These are phyloP conservation scores for Otolemur garnettii DNA, from an alignment of 2,113 vertebrate genomes.

Conservation along the genomic window DNA sequence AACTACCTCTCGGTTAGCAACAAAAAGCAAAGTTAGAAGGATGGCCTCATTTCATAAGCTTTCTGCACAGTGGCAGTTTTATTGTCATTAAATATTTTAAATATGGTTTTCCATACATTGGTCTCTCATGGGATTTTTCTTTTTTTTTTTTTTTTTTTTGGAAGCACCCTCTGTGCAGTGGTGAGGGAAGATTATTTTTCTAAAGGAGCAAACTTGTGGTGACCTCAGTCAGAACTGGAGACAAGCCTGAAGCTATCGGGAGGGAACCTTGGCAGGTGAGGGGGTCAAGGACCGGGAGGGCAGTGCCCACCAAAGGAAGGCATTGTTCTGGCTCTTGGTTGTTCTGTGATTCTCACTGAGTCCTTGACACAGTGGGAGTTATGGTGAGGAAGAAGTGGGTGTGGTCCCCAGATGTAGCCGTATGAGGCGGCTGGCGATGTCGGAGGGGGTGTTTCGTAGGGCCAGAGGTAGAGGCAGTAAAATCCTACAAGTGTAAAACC, in stretches of 20 bases:
- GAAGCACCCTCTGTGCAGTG: neutral
- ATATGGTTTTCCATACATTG: neutral
- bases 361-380: neutral
- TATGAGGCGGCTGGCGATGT: too few species aligned
- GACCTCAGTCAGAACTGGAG: neutral
- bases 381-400: neutral
- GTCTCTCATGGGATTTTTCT: neutral
- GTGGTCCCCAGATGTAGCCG: neutral
- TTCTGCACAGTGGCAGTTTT: neutral
- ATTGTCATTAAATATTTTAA: conserved; percentile 23
- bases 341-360: neutral
- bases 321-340: neutral
- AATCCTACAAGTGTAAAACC: neutral
- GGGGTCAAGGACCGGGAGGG: neutral
- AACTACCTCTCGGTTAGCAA: neutral
- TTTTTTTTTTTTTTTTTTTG: neutral
- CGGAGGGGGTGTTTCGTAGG: rapidly evolving
- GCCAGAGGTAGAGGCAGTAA: neutral
- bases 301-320: neutral
- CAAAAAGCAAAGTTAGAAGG: conserved; percentile 28
- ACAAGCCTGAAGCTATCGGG: neutral
- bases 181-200: neutral
- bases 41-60: neutral
- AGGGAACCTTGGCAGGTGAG: neutral
- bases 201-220: neutral